A percentile compares a stretch with the other conserved stretches of the same genome.
These are phyloP conservation scores for Sarcophaga carnaria DNA, from an alignment of 2,888 invertebrate genomes.

Conservation along the genomic window DNA sequence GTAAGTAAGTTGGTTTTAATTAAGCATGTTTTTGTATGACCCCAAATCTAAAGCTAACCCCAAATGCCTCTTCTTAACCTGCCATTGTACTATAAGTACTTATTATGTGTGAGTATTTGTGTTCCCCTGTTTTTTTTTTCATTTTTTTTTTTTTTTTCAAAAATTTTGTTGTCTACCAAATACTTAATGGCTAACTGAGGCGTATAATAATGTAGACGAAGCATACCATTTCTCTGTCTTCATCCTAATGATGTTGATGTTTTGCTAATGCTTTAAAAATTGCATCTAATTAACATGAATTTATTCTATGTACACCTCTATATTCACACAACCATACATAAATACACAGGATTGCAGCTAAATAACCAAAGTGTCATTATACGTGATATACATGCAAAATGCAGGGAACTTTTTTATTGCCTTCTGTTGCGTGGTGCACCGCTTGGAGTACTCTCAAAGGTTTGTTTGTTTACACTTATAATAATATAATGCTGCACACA, in stretches of 20 bases:
- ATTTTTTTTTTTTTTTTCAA: not conserved
- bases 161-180: conserved; percentile 39
- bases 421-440: conserved; percentile 89
- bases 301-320: conserved; percentile 35
- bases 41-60: not conserved
- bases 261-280: conserved; percentile 66
- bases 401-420: conserved; percentile 89
- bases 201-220: conserved; percentile 49
- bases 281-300: conserved; percentile 72
- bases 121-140: not conserved
- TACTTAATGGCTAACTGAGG: conserved; percentile 58
- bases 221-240: conserved; percentile 45
- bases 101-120: not conserved
- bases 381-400: conserved; percentile 92
- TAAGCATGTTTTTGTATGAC: conserved; percentile 6
- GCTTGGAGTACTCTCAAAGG: conserved; percentile 89
- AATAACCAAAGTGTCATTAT: conserved; percentile 86
- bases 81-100: no score
- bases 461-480: conserved; percentile 75
- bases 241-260: conserved; percentile 62
- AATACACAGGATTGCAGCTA: conserved; percentile 82
- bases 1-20: conserved; percentile 69
- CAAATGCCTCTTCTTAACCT: not conserved
- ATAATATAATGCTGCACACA: conserved; percentile 16
- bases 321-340: conserved; percentile 5